Evolutionary conservation across 2,888 invertebrate species (phyloP), one percentile per base, ranked within the genome.

Genomic region (Nemoura dubitans): DNA sequence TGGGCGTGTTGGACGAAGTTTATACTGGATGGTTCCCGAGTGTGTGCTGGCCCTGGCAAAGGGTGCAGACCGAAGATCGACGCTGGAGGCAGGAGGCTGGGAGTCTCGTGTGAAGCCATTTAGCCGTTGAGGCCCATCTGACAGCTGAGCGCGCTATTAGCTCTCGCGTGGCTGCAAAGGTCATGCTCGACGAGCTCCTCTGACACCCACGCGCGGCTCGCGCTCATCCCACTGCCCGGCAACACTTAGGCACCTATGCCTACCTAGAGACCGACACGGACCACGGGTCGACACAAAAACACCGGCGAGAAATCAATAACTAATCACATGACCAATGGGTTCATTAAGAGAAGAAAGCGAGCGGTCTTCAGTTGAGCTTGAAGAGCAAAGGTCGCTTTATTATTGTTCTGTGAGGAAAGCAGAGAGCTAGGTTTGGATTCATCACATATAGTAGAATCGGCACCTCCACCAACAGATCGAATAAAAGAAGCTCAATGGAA

Each of bases 61-160:
- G 59, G 59, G 59, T 59, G 59, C 59, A 59, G 36, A 36, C 36
- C 36, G 36, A 36, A 3, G 5, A 36, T 36, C n/a, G n/a, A 36
- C 36, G 36, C 36, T 36, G 36, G 36, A 36, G 59, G 59, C 59
- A 59, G 59, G 2, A 36, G 36, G 10, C 36, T 3, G 3, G 3
- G 3, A 59, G 59, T 59, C 59, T 59, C 59, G 59, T 59, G 59
- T 59, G 59, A 59, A 59, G 59, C 16, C 21, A 59, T 59, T 59
- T 59, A 59, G 59, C 21, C 59, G 59, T 3, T 59, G 59, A 59
- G 59, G 59, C 59, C 21, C 59, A 14, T 3, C 59, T 59, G 59
- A 59, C 59, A 59, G 59, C 59, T 59, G 59, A 59, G 59, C 59
- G 59, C 59, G 59, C 59, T 59, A 59, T 59, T 59, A 59, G 59